Base-by-base conservation (phyloP, 2,888 invertebrate species). In the Torymus tubicola region DNA sequence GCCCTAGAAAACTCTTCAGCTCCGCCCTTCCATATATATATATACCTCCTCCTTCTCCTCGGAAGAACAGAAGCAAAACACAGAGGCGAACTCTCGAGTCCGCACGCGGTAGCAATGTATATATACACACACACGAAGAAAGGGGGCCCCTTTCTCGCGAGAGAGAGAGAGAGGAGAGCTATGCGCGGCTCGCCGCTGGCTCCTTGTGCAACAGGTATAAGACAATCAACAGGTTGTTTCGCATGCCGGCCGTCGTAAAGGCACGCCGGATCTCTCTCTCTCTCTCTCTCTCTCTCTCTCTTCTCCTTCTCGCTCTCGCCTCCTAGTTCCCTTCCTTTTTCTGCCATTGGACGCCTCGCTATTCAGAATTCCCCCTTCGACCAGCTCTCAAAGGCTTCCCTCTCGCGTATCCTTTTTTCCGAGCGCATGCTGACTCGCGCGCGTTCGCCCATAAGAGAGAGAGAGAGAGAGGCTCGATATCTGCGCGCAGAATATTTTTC, bases 191-290 rank as follows among this genome's bases (percentile, higher is more conserved):
- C 14, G 60, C 61, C 16, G 61, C 73, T 63, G 75, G 72, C 73
- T 78, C 81, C 77, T 81, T 78, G 81, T 75, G 86, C 87, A 89
- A 88, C 88, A 88, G 87, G 88, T 86, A 86, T 87, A 86, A 87
- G 87, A 87, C 87, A 86, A 86, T 88, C 89, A 88, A 89, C 89
- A 89, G 89, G 88, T 89, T 88, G 87, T 87, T 89, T 87, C 87
- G 86, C 87, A 86, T 86, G 86, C 87, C 88, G 84, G 85, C 86
- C 86, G 87, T 86, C 86, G 85, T 84, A 84, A 86, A 82, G 73
- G 81, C 75, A 79, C 79, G 81, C 77, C 61, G 78, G 70, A 78
- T 81, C 80, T 82, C 68, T 81, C 61, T 72, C n/a, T 18, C 57
- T 61, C 60, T 50, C 53, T 61, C 75, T 80, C 63, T 24, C 72